phyloP scores from a whole-genome alignment of 2,113 vertebrate species.

The Galemys pyrenaicus region DNA sequence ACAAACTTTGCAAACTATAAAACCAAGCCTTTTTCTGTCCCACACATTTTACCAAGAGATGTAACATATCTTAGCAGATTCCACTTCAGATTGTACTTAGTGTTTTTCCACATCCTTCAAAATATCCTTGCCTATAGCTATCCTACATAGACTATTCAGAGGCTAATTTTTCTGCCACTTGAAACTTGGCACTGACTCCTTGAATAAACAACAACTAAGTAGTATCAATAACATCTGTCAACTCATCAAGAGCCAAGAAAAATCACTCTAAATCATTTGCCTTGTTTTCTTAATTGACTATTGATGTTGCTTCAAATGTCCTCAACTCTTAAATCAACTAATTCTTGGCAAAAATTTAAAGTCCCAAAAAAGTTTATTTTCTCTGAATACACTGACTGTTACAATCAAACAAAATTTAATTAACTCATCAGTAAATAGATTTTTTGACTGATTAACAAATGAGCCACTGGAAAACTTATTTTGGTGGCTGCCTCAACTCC shows the following conservation, averaged over 20 bases:
- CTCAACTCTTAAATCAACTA: slow-evolving; percentile 58
- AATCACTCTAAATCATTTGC: slow-evolving; percentile 12
- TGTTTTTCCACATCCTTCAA: slow-evolving; percentile 56
- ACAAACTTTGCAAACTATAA: slow-evolving; percentile 30
- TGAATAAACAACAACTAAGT: slow-evolving; percentile 45
- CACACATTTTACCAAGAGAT: background rate
- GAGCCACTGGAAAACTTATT: slow-evolving; percentile 40
- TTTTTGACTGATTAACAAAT: slow-evolving; percentile 43
- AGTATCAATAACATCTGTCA: slow-evolving; percentile 58
- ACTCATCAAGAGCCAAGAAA: slow-evolving; percentile 28
- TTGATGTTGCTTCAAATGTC: slow-evolving; percentile 42
- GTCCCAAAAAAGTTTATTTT: slow-evolving; percentile 57
- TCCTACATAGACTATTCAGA: slow-evolving; percentile 42
- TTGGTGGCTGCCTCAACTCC: slow-evolving; percentile 18
- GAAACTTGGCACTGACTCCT: background rate
- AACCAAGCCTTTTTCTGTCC: slow-evolving; percentile 5
- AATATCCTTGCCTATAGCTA: slow-evolving; percentile 31
- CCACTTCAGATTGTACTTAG: slow-evolving; percentile 39
- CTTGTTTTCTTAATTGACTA: slow-evolving; percentile 65
- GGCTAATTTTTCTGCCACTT: slow-evolving; percentile 40
- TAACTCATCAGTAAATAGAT: slow-evolving; percentile 56
- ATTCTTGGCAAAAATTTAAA: slow-evolving; percentile 57
- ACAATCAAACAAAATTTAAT: slow-evolving; percentile 57
- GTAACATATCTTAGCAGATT: slow-evolving; percentile 27
- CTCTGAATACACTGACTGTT: slow-evolving; percentile 17